Percentiles rank a stretch among this genome's conserved stretches.
phyloP scores from a whole-genome alignment of 2,113 vertebrate genomes.

The Corvus moneduloides region DNA sequence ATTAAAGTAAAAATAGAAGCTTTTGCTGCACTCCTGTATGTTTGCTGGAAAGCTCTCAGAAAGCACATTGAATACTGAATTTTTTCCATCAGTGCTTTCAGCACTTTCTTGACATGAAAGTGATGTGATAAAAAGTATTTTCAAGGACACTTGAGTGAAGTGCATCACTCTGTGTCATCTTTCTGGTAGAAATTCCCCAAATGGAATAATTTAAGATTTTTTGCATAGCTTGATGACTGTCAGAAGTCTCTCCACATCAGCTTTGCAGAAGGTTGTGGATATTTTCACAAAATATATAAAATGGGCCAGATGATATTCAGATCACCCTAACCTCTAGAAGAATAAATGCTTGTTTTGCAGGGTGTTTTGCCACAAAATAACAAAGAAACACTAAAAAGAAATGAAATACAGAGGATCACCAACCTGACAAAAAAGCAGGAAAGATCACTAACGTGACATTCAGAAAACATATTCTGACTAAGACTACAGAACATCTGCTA shows the following conservation, averaged over 20 bases:
- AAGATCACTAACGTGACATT: neutral
- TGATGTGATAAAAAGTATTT: neutral
- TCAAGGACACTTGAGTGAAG: constrained; percentile 35
- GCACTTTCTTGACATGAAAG: constrained; percentile 38
- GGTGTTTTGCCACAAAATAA: neutral
- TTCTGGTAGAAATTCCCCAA: constrained; percentile 10
- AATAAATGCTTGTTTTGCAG: neutral
- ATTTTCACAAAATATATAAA: neutral
- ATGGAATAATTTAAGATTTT: neutral
- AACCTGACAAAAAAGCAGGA: neutral
- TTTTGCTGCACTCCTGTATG: neutral
- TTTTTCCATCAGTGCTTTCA: constrained; percentile 20
- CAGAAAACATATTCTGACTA: neutral
- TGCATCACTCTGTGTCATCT: constrained; percentile 41
- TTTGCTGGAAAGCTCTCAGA: neutral
- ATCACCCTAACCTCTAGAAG: neutral
- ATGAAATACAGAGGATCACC: neutral
- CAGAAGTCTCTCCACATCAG: neutral
- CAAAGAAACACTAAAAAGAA: neutral
- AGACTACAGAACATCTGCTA: neutral
- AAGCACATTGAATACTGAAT: neutral
- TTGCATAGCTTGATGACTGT: neutral
- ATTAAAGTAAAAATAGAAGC: neutral
- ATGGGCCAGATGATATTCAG: neutral
- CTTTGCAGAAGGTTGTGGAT: neutral